Base-by-base conservation (phyloP, 2,888 invertebrate genomes). In the Thecocarcelia acutangulata region DNA sequence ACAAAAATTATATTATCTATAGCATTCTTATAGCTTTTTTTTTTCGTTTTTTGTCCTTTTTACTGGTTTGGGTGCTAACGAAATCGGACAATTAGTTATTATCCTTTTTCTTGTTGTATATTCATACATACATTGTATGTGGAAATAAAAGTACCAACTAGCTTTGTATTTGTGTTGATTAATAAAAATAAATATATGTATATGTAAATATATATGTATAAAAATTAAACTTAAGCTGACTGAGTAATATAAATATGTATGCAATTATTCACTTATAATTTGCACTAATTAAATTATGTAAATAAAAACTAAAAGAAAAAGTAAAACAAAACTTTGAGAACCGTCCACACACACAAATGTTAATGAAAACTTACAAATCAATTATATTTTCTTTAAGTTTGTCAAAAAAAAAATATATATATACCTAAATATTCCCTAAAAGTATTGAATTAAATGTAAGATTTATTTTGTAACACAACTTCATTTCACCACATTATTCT, bases 321-420 rank as follows among this genome's bases (percentile, higher is more conserved):
- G 58, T 11, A 83, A 80, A 86, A 83, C 83, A 86, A 87, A 87
- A 87, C 90, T 89, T 89, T 87, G 87, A 88, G 86, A 86, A 88
- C 89, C 89, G 89, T 90, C 89, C 89, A 90, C 89, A 86, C 86
- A 86, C 86, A 86, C 84, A 85, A 78, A 83, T 79, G 84, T 76
- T 83, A 40, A 83, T 64, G 56, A 70, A 50, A 73, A 61, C 24
- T 37, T 42, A 15, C n/a, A 56, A 69, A 54, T 21, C 15, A 28
- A 17, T 42, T 61, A 33, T 58, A 6, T 56, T 11, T 75, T 40
- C 21, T n/a, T 72, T 50, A 42, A 11, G 24, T 48, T 40, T 33
- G 8, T 6, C 12, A 33, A 40, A 59, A 13, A 58, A 24, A 46
- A 59, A 4, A n/a, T n/a, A n/a, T n/a, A n/a, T n/a, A n/a, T n/a